Conservation (phyloP, 1,140 invertebrate species). For the Bombus pyrosoma region DNA sequence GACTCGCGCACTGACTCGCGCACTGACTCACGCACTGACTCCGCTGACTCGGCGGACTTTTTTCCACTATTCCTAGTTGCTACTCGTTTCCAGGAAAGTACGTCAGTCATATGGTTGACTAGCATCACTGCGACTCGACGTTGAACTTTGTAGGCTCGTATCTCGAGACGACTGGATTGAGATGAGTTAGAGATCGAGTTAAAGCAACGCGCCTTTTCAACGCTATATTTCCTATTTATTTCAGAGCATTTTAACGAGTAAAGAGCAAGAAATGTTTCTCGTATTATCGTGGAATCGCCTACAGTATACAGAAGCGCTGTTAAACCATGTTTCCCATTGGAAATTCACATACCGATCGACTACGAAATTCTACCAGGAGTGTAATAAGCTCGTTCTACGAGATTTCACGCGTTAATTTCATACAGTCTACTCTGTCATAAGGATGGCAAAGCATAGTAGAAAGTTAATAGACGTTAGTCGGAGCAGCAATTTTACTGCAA, state of each 20-base stretch:
- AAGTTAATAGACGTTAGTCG: neutral
- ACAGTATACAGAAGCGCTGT: fast-evolving
- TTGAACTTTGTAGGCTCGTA: neutral
- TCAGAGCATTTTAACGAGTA: fast-evolving
- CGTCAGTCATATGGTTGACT: neutral
- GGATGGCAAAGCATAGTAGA: neutral
- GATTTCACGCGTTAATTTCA: neutral
- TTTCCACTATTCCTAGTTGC: no score
- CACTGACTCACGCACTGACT: neutral
- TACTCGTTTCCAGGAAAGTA: neutral
- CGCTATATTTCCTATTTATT: neutral
- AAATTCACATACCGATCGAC: no score
- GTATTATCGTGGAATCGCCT: no score
- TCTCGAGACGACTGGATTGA: neutral
- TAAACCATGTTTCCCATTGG: no score
- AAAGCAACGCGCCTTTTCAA: neutral
- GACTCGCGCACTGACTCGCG: neutral
- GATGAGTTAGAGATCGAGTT: neutral
- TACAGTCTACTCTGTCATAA: neutral
- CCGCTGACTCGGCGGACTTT: neutral
- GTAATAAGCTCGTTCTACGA: neutral
- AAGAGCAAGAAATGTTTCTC: no score
- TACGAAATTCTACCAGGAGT: no score
- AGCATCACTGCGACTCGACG: no score
- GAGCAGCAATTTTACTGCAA: conserved; percentile 19